Percentiles rank a stretch among this genome's conserved stretches.
phyloP scores from a whole-genome alignment of 2,113 vertebrate genomes.

The Puma concolor region DNA sequence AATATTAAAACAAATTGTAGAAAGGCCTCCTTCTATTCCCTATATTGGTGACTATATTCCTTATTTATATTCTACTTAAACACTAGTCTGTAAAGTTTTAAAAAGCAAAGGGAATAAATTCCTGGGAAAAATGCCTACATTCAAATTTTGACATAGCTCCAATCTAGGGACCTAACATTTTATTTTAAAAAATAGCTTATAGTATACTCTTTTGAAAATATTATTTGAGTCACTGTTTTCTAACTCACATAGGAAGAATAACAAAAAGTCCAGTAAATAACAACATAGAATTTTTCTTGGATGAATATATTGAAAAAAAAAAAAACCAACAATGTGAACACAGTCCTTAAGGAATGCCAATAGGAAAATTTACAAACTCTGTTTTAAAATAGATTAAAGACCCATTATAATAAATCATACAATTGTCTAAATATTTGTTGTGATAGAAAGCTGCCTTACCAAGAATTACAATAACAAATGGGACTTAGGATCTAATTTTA shows the following conservation, averaged over 20 bases:
- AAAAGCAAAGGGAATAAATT: not conserved
- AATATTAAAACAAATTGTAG: not conserved
- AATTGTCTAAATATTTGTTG: not conserved
- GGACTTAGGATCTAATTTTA: not conserved
- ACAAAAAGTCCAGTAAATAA: not conserved
- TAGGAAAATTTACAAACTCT: not conserved
- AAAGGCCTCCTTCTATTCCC: not conserved
- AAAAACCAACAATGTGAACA: not conserved
- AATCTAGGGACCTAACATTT: not conserved
- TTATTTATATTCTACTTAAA: slow-evolving; percentile 17
- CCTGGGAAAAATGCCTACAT: not conserved
- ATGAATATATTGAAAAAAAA: not conserved
- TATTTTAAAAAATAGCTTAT: slow-evolving; percentile 19
- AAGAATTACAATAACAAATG: not conserved
- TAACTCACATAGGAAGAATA: not conserved
- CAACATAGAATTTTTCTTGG: not conserved
- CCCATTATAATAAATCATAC: not conserved
- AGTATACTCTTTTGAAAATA: slow-evolving; percentile 34
- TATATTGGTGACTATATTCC: not conserved
- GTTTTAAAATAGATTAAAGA: not conserved
- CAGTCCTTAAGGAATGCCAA: not conserved
- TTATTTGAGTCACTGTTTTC: slow-evolving; percentile 28
- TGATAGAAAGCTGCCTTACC: not conserved
- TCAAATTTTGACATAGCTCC: not conserved
- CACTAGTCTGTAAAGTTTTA: not conserved